Conservation (phyloP, 2,797 vertebrate species). For the Pantherophis vulpinus region DNA sequence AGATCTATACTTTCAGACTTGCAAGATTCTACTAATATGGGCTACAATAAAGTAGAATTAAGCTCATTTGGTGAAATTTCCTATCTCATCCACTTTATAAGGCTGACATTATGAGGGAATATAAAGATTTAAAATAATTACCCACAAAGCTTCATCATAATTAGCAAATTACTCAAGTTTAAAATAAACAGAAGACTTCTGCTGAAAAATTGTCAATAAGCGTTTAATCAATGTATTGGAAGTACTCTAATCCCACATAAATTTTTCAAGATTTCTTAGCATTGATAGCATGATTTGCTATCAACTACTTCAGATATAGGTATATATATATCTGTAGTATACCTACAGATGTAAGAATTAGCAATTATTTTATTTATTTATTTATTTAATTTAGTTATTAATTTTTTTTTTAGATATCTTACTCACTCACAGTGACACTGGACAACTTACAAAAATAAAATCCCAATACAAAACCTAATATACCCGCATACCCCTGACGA, state of each 20-base stretch:
- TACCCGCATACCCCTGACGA: neutral
- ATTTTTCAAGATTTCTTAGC: neutral
- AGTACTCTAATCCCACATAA: neutral
- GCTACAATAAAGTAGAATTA: neutral
- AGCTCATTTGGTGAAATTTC: neutral
- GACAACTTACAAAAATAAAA: neutral
- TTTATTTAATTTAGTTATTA: neutral
- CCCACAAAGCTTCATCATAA: neutral
- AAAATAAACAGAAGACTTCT: neutral
- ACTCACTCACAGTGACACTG: neutral
- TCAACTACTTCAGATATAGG: neutral
- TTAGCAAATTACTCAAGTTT: neutral
- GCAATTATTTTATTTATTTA: neutral
- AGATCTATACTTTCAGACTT: neutral
- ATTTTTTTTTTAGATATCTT: neutral
- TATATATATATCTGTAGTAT: neutral
- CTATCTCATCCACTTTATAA: neutral
- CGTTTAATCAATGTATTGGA: neutral
- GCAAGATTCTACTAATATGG: neutral
- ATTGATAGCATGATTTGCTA: neutral
- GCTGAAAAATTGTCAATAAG: neutral
- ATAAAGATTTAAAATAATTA: neutral
- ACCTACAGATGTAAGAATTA: neutral
- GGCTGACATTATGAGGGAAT: neutral
- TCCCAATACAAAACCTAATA: neutral